Evolutionary conservation across 2,888 invertebrate species (phyloP), one percentile per base, ranked within the genome.

Genomic region (Tenthredo scrophulariae): DNA sequence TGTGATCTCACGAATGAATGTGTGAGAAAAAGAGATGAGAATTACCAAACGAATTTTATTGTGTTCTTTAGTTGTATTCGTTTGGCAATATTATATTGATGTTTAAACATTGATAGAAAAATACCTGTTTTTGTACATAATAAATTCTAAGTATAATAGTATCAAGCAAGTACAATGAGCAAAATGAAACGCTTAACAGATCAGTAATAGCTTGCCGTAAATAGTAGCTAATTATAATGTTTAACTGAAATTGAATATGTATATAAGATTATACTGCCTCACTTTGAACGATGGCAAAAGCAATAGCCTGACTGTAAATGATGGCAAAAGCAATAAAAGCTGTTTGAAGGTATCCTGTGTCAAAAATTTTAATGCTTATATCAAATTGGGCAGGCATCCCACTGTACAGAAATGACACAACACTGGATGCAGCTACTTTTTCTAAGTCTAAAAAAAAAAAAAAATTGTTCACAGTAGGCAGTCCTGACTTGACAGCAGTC

Each of bases 301-400:
- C 83, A 83, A 83, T 83, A 83, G 67, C 67, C 83, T 67, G 67
- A 67, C 29, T 83, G 65, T 83, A 83, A 67, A 83, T 83, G 65
- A 83, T 83, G 83, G 83, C 83, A 83, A 83, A 83, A 83, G 83
- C 83, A 83, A 83, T 83, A 77, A 80, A 43, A 83, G 83, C 83
- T 83, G 83, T 70, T 33, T 46, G 13, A 18, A 83, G 83, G 70
- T 67, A 58, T 67, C 26, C 29, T n/a, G 83, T 83, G 65, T 83
- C 83, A 83, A 67, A 83, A 87, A 87, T 85, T 87, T 75, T 89
- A 88, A 89, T 89, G 89, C 89, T 89, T 87, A 82, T 72, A 86
- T 74, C 79, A 86, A 86, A 79, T 86, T 84, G 89, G 89, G 88
- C 89, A 88, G 88, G 89, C 88, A 90, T 89, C 89, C 89, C 89